Base-by-base conservation (phyloP, 2,113 vertebrate genomes). In the Nycticorax nycticorax region DNA sequence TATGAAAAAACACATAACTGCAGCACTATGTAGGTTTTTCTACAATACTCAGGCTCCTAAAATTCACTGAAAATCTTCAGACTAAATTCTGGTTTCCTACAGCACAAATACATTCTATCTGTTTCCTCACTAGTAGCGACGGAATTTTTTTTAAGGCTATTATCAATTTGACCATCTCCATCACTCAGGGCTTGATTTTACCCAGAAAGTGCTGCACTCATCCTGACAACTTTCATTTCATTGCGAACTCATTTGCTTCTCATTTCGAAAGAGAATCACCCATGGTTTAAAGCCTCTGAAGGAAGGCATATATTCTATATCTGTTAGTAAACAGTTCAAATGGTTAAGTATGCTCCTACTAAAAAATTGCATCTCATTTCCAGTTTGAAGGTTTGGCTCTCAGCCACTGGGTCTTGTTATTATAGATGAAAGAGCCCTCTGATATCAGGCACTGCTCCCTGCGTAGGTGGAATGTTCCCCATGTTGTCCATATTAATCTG, bases 381-480 rank as follows among this genome's bases (percentile, higher is more conserved):
- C 41, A 95, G 43, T 59, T 85, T 77, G 82, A 88, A 86, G 76
- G 33, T 88, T 91, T 97, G 85, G 68, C 85, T 88, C 4, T 87
- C 39, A 77, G 86, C 86, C 83, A 92, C 56, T 59, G 39, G 47
- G 30, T 92, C 86, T 91, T 91, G 80, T 89, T 96, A 84, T 43
- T 59, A 67, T 0, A 95, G 95, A 96, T 95, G 89, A 96, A 97
- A 96, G 91, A 91, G 37, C 10, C 56, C 28, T 95, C 76, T 93
- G 91, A 81, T 94, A 97, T 27, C 83, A 87, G 52, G 62, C 83
- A 47, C 69, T 60, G 39, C 76, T 94, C 84, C 50, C 69, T 94
- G 94, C 2, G 21, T 94, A 94, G 96, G 89, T 89, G 87, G 89
- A 93, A 81, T 75, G 80, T 78, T 96, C 86, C 64, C 52, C 52